Conservation (phyloP, 2,113 vertebrate species). For the Morone saxatilis region DNA sequence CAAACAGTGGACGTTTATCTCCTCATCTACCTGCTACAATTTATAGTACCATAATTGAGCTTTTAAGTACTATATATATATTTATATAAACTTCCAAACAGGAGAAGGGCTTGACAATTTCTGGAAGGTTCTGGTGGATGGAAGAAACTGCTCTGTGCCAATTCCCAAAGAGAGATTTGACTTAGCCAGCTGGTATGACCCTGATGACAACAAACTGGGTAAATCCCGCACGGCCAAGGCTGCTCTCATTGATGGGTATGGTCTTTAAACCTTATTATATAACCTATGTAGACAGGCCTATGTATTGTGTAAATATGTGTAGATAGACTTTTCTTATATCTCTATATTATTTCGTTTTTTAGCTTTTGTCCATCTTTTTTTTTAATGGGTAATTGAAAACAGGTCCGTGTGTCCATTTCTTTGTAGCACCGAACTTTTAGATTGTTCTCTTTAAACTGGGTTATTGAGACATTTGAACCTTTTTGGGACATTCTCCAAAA, state of each 20-base stretch:
- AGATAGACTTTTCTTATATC: not conserved
- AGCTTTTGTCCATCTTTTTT: not conserved
- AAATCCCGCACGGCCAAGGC: constrained; percentile 85
- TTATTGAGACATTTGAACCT: not conserved
- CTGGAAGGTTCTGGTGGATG: constrained; percentile 87
- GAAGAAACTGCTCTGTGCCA: constrained; percentile 84
- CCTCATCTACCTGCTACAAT: not conserved
- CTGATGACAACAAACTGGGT: constrained; percentile 84
- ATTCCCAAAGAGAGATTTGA: constrained; percentile 87
- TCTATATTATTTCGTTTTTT: not conserved
- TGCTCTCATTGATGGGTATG: constrained; percentile 86
- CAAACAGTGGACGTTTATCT: not conserved
- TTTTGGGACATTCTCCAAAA: not conserved
- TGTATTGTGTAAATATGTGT: not conserved
- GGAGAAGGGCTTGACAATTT: constrained; percentile 89
- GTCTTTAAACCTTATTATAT: not conserved
- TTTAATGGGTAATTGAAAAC: not conserved
- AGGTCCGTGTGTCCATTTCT: not conserved
- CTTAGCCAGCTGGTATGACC: constrained; percentile 82
- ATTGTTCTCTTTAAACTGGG: not conserved
- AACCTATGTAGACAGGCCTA: not conserved
- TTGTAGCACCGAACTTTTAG: not conserved
- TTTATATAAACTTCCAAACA: constrained; percentile 41
- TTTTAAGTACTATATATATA: not conserved
- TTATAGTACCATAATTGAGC: not conserved